A percentile compares a stretch with the other conserved stretches of the same genome.
These are phyloP conservation scores for Drosophila quinaria DNA, from an alignment of 2,888 invertebrate species.

Conservation along the genomic window DNA sequence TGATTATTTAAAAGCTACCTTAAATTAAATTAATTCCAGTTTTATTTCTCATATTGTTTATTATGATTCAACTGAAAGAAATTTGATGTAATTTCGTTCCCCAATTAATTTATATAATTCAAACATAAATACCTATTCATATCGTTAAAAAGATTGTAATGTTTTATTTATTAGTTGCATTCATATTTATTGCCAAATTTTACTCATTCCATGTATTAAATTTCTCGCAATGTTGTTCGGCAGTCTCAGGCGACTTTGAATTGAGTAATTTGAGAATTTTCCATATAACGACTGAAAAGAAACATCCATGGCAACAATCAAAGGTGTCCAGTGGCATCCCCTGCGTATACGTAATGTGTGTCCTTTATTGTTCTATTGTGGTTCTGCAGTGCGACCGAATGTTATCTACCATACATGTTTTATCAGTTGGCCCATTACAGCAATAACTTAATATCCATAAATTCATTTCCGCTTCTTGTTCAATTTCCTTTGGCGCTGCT, in stretches of 20 bases:
- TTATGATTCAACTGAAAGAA: background rate
- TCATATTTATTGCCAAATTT: background rate
- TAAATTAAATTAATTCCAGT: background rate
- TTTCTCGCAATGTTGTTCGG: background rate
- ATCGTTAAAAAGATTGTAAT: background rate
- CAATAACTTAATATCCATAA: constrained; percentile 68
- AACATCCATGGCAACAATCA: constrained; percentile 19
- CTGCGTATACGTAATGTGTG: constrained; percentile 6
- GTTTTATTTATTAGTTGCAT: background rate
- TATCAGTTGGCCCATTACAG: constrained; percentile 27
- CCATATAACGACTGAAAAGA: constrained; percentile 27
- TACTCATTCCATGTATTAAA: background rate
- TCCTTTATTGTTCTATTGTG: background rate
- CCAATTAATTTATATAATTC: background rate
- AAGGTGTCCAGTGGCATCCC: background rate
- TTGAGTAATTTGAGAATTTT: constrained; percentile 26
- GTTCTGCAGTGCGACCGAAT: background rate
- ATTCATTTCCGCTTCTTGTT: constrained; percentile 62
- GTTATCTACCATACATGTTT: constrained; percentile 9
- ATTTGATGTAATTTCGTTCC: background rate
- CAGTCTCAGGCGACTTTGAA: background rate
- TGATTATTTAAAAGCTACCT: background rate
- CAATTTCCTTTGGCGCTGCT: constrained; percentile 33
- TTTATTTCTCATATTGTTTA: background rate
- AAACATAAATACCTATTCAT: background rate